These are phyloP conservation scores for Thripadectes ignobilis DNA, from an alignment of 2,797 vertebrate genomes.

Conservation along the genomic window DNA sequence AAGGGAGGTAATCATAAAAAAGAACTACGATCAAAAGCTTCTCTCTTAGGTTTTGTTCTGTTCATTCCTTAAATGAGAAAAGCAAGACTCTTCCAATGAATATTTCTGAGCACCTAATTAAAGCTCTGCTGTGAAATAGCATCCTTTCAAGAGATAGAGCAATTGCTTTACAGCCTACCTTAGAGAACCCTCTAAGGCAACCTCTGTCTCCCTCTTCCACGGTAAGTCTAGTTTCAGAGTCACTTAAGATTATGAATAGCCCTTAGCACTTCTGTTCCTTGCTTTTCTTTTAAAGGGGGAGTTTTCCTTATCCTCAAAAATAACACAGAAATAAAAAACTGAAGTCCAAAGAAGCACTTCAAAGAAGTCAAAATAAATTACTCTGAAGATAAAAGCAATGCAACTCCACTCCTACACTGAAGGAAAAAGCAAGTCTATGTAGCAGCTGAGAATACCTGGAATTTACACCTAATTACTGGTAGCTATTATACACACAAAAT, in stretches of 20 bases:
- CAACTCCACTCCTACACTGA: background rate
- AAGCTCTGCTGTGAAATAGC: background rate
- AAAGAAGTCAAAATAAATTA: background rate
- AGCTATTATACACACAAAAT: background rate
- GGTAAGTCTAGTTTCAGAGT: background rate
- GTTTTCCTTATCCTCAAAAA: background rate
- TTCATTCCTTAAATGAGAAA: background rate
- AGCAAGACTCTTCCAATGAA: background rate
- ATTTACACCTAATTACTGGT: background rate
- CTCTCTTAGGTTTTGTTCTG: background rate
- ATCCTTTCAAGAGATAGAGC: background rate
- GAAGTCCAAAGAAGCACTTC: background rate
- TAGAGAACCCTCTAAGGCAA: background rate
- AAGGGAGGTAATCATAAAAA: background rate
- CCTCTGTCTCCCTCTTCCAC: background rate
- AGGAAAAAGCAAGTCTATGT: background rate
- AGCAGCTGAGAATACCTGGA: background rate
- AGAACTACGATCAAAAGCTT: background rate
- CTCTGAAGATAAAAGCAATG: background rate
- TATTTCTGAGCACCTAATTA: background rate
- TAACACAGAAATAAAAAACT: background rate
- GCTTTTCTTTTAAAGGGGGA: background rate
- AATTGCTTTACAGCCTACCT: background rate
- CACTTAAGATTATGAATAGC: background rate
- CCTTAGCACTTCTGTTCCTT: background rate